phyloP scores from a whole-genome alignment of 2,888 invertebrate species.

The Zonitis immaculata region DNA sequence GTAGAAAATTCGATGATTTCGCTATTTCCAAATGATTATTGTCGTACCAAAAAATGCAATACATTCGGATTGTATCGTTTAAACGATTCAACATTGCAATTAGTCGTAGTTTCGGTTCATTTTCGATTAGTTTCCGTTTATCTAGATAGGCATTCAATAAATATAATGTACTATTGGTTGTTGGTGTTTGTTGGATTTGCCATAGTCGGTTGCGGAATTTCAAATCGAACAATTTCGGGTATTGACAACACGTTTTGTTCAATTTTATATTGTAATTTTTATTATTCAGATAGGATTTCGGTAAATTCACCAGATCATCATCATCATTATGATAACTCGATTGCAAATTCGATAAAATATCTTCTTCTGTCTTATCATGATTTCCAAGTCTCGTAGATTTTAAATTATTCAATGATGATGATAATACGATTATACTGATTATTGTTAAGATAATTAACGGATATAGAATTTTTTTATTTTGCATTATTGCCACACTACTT shows the following conservation, averaged over 20 bases:
- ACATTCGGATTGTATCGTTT: conserved; percentile 74
- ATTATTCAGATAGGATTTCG: conserved; percentile 77
- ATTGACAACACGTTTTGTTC: conserved; percentile 73
- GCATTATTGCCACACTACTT: too few relatives aligned
- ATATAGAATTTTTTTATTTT: too few relatives aligned
- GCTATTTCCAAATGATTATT: conserved; percentile 64
- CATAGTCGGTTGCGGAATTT: conserved; percentile 92
- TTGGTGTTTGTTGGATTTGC: conserved; percentile 75
- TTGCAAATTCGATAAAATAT: too few relatives aligned
- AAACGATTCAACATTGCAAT: conserved; percentile 82
- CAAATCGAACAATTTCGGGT: conserved; percentile 83
- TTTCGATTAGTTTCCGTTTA: conserved; percentile 66
- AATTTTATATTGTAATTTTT: conserved; percentile 67
- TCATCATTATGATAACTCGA: too few relatives aligned
- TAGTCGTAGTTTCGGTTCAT: conserved; percentile 76
- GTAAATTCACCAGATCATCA: conserved; percentile 55
- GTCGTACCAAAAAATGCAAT: conserved; percentile 88
- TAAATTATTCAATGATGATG: too few relatives aligned
- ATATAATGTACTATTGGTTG: conserved; percentile 89
- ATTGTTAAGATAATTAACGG: too few relatives aligned
- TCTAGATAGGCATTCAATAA: conserved; percentile 88
- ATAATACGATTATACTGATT: too few relatives aligned
- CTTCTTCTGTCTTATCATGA: too few relatives aligned
- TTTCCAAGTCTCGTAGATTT: too few relatives aligned
- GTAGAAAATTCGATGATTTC: conserved; percentile 63